Evolutionary conservation across 2,888 invertebrate genomes (phyloP).

Genomic region (Cataglyphis rosenhaueri): DNA sequence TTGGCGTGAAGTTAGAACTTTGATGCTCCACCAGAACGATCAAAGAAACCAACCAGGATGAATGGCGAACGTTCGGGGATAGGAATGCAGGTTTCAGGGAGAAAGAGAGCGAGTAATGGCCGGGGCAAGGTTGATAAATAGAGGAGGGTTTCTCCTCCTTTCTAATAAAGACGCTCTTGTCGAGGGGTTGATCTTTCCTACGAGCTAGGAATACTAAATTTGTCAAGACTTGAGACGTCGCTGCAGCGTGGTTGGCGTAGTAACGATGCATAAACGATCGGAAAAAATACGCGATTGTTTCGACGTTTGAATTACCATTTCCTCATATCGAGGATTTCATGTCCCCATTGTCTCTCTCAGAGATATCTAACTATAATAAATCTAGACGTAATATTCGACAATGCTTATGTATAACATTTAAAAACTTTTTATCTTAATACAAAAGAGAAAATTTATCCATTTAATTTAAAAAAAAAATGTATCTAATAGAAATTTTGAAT

Average conservation of each 20-base stretch:
- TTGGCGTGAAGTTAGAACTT: constrained; percentile 64
- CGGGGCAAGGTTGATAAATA: constrained; percentile 83
- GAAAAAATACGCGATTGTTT: constrained; percentile 53
- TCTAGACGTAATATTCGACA: background rate
- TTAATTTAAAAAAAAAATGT: background rate
- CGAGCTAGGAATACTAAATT: constrained; percentile 84
- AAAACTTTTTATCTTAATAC: background rate
- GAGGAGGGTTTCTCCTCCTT: constrained; percentile 80
- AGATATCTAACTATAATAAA: background rate
- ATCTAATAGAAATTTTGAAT: background rate
- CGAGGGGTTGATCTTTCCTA: constrained; percentile 84
- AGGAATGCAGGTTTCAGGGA: constrained; percentile 69
- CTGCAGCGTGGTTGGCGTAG: constrained; percentile 56
- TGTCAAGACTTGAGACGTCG: constrained; percentile 77
- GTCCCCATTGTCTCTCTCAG: background rate
- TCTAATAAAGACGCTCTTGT: constrained; percentile 85
- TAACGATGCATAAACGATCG: constrained; percentile 66
- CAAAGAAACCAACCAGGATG: constrained; percentile 61
- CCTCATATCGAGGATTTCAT: constrained; percentile 45
- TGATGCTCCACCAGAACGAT: constrained; percentile 59
- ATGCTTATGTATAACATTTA: background rate
- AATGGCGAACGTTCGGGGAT: constrained; percentile 68
- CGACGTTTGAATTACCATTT: constrained; percentile 12
- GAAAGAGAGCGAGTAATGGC: constrained; percentile 76
- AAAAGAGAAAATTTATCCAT: background rate